Conservation (phyloP, 2,113 vertebrate genomes). For the Thamnophis sirtalis region DNA sequence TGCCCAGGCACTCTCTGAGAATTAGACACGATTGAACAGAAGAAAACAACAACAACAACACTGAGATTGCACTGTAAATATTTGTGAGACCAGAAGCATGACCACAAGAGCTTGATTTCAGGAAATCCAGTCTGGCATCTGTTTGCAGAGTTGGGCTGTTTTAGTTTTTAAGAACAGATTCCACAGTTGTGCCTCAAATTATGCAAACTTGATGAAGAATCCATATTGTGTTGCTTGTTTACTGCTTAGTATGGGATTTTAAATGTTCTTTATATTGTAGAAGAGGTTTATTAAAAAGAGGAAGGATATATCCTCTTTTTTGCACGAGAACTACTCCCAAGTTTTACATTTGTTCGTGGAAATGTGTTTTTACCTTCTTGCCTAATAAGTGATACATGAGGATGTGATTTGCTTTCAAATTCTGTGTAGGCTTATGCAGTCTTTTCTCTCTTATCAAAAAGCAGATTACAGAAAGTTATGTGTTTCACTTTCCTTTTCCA, state of each 20-base stretch:
- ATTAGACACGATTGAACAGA: not conserved
- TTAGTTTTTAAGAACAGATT: not conserved
- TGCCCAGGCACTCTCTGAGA: not conserved
- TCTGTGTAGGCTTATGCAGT: not conserved
- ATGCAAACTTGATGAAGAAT: not conserved
- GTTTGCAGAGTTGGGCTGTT: not conserved
- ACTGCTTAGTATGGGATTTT: not conserved
- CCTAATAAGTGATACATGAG: not conserved
- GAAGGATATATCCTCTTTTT: not conserved
- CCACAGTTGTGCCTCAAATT: not conserved
- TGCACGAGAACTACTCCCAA: not conserved
- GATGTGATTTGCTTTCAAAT: not conserved
- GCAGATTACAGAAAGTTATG: not conserved
- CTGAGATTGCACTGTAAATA: not conserved
- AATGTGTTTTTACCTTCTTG: not conserved
- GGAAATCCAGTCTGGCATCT: not conserved
- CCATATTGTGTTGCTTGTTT: not conserved
- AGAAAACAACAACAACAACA: not conserved
- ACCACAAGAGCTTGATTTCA: not conserved
- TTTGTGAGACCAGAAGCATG: not conserved
- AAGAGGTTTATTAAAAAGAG: not conserved
- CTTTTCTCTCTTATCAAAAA: not conserved
- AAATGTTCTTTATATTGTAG: not conserved
- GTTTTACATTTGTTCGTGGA: not conserved
- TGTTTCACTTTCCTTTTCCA: conserved; percentile 52